Base-by-base conservation (phyloP, 2,113 vertebrate species). In the Plotosus lineatus region DNA sequence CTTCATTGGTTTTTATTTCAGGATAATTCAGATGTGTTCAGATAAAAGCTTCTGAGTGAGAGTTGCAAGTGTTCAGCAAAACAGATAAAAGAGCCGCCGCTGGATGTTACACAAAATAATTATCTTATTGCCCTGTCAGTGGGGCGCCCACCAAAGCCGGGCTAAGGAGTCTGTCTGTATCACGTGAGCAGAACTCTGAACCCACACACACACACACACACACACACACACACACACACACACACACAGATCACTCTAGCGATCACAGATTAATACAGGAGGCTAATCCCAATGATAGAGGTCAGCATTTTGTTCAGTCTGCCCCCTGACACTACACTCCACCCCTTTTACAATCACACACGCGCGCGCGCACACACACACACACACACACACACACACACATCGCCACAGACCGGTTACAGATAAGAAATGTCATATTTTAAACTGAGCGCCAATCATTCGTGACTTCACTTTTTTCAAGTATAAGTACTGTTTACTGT, bases 221-320 rank as follows among this genome's bases (percentile, higher is more conserved):
- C 40, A 69, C 77, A 69, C 23, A 58, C 51, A 50, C 42, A 61
- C 33, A 65, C 60, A 65, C 79, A 58, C 82, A 73, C 80, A 44
- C 12, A 17, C 46, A 75, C 78, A 80, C 58, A 74, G 81, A 85
- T 83, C 82, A 78, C 75, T 83, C 58, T 42, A 42, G 55, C 88
- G 89, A 93, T 91, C 93, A 89, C 90, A 92, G 90, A 92, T 93
- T 93, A 92, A 89, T 90, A 88, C 88, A 85, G 83, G 83, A 82
- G 78, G 74, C 85, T 92, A 93, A 93, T 92, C 90, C 88, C 53
- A 9, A 51, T 83, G 89, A 87, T 82, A 86, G 87, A 89, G 90
- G 89, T 90, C 89, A 90, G 84, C 88, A 88, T 85, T 87, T 84
- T 88, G 89, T 89, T 90, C 89, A 89, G 44, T 72, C 80, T 72